Base-by-base conservation (phyloP, 2,113 vertebrate species). In the Diphyllodes magnificus region DNA sequence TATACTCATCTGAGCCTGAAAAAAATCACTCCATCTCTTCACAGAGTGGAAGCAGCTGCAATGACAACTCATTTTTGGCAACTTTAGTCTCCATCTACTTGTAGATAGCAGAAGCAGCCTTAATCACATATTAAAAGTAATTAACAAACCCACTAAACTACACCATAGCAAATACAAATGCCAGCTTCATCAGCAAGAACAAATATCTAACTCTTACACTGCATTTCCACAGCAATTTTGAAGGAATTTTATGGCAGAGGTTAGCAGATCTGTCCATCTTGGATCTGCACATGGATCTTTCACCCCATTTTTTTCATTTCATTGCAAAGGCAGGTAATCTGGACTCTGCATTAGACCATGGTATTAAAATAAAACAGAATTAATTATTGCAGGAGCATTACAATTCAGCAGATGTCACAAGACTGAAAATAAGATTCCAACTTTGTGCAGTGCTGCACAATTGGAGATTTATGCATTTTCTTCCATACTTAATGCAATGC, bases 11-110 rank as follows among this genome's bases (percentile, higher is more conserved):
- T 33, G 28, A 93, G 70, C 85, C 56, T 39, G 39, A 70, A 69
- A 89, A 87, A 93, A 87, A 61, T 65, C 47, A 88, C 87, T 94
- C 84, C 35, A 47, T 69, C 51, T 90, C 94, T 73, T 77, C 84
- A 92, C 66, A 86, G 83, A 96, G 94, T 94, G 90, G 87, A 96
- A 95, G 59, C 93, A 95, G 94, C 96, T 97, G 95, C 68, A 94
- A 40, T 22, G 51, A 94, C 70, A 96, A 88, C 64, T 88, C 56
- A 77, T 90, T 96, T 95, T 90, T 96, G 93, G 87, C 92, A 97
- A 73, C 79, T 81, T 86, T 51, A 63, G 57, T 40, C 63, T 54
- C 63, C 9, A 25, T 80, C 93, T 88, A 59, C 82, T 91, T 59
- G 45, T 39, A 89, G 65, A 66, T 77, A 91, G 42, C 90, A 94